Percentiles rank a stretch among this genome's conserved stretches.
Conservation (phyloP, 2,113 vertebrate species). For the Nothoprocta perdicaria region DNA sequence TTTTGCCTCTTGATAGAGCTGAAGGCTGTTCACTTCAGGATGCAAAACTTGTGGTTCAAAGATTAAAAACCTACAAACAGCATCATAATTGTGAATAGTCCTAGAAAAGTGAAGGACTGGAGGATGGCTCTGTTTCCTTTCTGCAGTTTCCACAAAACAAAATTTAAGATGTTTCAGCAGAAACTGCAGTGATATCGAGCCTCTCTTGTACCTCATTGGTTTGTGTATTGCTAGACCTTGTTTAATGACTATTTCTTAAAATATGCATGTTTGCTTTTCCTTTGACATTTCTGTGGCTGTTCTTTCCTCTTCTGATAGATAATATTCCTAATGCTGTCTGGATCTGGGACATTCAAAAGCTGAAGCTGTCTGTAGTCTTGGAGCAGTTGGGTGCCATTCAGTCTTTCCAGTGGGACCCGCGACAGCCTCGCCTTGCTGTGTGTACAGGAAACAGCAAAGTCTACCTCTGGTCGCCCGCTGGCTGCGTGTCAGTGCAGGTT, state of each 20-base stretch:
- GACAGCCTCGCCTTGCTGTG: slow-evolving; percentile 85
- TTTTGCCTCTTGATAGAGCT: not conserved
- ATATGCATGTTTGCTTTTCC: not conserved
- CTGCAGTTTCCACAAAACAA: not conserved
- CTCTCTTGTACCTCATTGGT: accelerated
- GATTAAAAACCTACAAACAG: not conserved
- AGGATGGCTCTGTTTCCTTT: not conserved
- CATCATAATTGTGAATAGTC: not conserved
- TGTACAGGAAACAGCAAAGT: slow-evolving; percentile 87
- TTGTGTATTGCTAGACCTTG: not conserved
- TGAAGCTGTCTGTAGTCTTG: slow-evolving; percentile 85
- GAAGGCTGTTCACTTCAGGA: not conserved
- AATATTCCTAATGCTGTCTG: slow-evolving; percentile 87
- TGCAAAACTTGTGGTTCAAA: not conserved
- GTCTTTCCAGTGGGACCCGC: slow-evolving; percentile 91
- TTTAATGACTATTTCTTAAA: not conserved
- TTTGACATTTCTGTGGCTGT: accelerated
- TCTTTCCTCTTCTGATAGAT: slow-evolving; percentile 75
- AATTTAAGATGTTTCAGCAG: not conserved
- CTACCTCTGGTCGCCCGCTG: slow-evolving; percentile 90
- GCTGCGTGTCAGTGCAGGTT: slow-evolving; percentile 88
- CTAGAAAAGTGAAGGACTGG: not conserved
- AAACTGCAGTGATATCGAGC: not conserved
- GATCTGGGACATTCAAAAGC: slow-evolving; percentile 92
- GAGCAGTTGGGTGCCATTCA: slow-evolving; percentile 87